phyloP scores from a whole-genome alignment of 2,888 invertebrate genomes.

The Sphaerophoria rueppellii region DNA sequence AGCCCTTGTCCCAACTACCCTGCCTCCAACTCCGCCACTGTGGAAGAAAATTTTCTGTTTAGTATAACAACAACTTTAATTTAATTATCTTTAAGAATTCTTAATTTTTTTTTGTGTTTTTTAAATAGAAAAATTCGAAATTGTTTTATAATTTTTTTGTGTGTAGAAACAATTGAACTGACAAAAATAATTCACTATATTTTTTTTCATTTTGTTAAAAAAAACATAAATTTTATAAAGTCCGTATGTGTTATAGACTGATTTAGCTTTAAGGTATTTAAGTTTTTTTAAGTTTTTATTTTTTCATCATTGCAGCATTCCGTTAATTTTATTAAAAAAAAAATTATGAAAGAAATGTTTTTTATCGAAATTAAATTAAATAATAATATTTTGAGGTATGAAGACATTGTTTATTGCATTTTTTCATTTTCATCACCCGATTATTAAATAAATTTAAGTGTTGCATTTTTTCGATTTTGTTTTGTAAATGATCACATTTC shows the following conservation, averaged over 20 bases:
- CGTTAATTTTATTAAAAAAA: conserved; percentile 55
- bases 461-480: conserved; percentile 29
- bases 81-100: background rate
- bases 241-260: conserved; percentile 68
- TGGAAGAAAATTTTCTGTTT: conserved; percentile 86
- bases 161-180: conserved; percentile 5
- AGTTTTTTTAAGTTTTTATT: conserved; percentile 13
- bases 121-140: conserved; percentile 33
- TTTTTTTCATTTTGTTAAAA: conserved; percentile 23
- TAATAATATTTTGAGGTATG: conserved; percentile 13
- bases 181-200: conserved; percentile 36
- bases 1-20: conserved; percentile 83
- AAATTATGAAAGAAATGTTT: background rate
- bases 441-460: conserved; percentile 19
- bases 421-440: conserved; percentile 16
- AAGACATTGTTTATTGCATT: conserved; percentile 11
- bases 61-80: conserved; percentile 75
- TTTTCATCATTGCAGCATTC: conserved; percentile 56
- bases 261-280: conserved; percentile 42
- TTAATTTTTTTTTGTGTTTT: background rate
- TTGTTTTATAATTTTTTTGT: background rate
- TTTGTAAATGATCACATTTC: conserved; percentile 26
- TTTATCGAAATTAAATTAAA: conserved; percentile 1
- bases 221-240: conserved; percentile 36
- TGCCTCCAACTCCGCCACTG: conserved; percentile 83